A percentile compares a stretch with the other conserved stretches of the same genome.
Conservation (phyloP, 2,888 invertebrate species). For the Stictocephala bisonia region DNA sequence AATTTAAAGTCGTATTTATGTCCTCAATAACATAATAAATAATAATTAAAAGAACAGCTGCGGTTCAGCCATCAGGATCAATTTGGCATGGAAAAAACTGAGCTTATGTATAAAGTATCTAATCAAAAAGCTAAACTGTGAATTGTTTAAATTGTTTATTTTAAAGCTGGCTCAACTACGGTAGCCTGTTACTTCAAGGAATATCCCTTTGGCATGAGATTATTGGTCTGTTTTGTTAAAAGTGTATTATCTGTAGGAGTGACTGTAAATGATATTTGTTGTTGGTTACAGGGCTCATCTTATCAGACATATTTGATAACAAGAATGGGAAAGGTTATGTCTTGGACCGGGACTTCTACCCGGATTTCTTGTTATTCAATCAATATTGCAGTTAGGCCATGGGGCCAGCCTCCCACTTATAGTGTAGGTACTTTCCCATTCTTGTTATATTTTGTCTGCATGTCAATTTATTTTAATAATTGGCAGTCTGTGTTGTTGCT, state of each 20-base stretch:
- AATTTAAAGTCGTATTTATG: no score
- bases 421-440: conserved; percentile 47
- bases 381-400: conserved; percentile 45
- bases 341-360: conserved; percentile 43
- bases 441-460: conserved; percentile 43
- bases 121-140: no score
- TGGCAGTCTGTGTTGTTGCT: neutral
- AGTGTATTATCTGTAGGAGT: neutral
- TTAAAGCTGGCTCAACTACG: no score
- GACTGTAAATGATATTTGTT: conserved; percentile 28
- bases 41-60: no score
- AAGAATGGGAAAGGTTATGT: conserved; percentile 48
- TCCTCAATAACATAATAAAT: no score
- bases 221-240: neutral
- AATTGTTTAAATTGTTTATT: no score
- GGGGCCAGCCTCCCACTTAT: conserved; percentile 39
- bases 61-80: no score
- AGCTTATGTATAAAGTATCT: no score
- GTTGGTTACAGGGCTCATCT: conserved; percentile 46
- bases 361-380: conserved; percentile 47
- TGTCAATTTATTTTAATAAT: conserved; percentile 15
- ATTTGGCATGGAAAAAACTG: no score
- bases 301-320: conserved; percentile 47
- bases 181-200: no score
- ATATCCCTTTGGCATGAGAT: no score